Evolutionary conservation across 2,113 vertebrate genomes (phyloP).

Genomic region (Cyanoliseus patagonus): DNA sequence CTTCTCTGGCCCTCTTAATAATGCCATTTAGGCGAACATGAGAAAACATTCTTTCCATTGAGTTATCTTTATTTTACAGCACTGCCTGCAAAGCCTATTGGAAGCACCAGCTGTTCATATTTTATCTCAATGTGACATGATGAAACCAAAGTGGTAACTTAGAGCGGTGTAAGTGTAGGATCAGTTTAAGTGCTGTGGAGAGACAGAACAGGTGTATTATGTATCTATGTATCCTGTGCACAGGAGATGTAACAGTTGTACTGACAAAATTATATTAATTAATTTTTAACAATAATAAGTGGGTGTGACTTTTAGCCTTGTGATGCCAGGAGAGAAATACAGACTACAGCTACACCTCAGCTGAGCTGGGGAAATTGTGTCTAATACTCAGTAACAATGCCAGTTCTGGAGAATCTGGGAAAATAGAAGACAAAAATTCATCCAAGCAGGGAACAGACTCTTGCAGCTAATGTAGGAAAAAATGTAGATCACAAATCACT

Average conservation of each 20-base stretch:
- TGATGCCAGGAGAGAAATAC: background rate
- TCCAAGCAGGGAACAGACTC: background rate
- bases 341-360: background rate
- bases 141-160: conserved; percentile 22
- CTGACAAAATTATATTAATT: background rate
- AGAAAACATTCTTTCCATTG: conserved; percentile 59
- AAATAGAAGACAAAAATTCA: background rate
- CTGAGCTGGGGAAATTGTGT: background rate
- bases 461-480: background rate
- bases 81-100: background rate
- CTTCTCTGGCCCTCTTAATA: background rate
- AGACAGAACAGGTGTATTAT: conserved; percentile 49
- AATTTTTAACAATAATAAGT: background rate
- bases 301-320: background rate
- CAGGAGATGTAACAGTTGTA: background rate
- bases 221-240: background rate
- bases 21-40: background rate
- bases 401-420: background rate
- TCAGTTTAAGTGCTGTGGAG: conserved; percentile 22
- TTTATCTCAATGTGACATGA: conserved; percentile 37
- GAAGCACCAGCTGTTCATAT: conserved; percentile 59
- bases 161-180: background rate
- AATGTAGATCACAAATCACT: background rate
- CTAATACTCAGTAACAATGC: background rate
- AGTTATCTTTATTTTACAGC: conserved; percentile 23